Evolutionary conservation across 2,888 invertebrate genomes (phyloP).

Genomic region (Nymphalis urticae): DNA sequence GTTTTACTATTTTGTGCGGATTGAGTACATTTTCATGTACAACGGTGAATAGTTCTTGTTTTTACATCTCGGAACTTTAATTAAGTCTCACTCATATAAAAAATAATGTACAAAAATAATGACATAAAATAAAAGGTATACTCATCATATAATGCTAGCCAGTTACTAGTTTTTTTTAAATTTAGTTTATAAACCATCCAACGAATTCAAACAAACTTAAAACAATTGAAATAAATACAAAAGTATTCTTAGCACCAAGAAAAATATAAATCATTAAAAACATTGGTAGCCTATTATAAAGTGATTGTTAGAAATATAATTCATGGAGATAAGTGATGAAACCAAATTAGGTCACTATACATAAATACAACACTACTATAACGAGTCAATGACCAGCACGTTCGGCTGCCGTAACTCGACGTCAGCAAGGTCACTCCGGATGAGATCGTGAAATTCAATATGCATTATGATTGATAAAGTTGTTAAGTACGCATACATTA

Average conservation of each 20-base stretch:
- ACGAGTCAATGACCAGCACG: constrained; percentile 64
- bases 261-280: constrained; percentile 1
- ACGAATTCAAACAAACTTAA: no score
- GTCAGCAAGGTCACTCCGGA: constrained; percentile 62
- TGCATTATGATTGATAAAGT: background rate
- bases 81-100: no score
- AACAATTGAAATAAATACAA: no score
- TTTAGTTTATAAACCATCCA: no score
- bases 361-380: constrained; percentile 55
- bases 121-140: no score
- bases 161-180: no score
- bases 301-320: constrained; percentile 2
- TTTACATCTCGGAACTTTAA: no score
- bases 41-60: no score
- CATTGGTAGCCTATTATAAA: background rate
- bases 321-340: constrained; percentile 10
- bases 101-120: no score
- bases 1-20: constrained; percentile 10
- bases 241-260: no score
- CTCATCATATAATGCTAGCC: no score
- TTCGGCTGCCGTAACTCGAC: constrained; percentile 46
- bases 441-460: constrained; percentile 22
- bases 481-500: background rate
- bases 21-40: background rate
- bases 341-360: constrained; percentile 62